A percentile compares a stretch with the other conserved stretches of the same genome.
Conservation (phyloP, 2,888 invertebrate genomes). For the Diarsia brunnea region DNA sequence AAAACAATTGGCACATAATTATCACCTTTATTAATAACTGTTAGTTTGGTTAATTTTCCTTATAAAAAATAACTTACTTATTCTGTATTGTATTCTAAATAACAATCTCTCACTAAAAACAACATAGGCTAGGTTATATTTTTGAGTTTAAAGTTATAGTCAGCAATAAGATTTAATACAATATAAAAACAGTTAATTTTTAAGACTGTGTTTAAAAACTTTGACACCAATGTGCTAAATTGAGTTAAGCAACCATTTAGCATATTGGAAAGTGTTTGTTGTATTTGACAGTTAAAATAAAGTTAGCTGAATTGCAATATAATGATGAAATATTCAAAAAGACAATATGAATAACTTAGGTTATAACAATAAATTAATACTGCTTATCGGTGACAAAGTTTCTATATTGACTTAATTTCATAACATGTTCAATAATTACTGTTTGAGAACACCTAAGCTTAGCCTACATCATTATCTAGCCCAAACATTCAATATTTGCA, state of each 20-base stretch:
- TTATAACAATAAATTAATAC: slow-evolving; percentile 14
- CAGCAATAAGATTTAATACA: neutral
- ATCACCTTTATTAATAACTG: slow-evolving; percentile 4
- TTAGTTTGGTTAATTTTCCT: slow-evolving; percentile 23
- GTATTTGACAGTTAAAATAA: slow-evolving; percentile 19
- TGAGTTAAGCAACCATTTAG: slow-evolving; percentile 9
- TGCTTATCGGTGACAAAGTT: slow-evolving; percentile 40
- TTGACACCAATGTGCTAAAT: slow-evolving; percentile 27
- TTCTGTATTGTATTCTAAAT: neutral
- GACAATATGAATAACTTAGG: neutral
- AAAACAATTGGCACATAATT: neutral
- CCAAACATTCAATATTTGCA: slow-evolving; percentile 70
- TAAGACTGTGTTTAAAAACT: slow-evolving; percentile 2
- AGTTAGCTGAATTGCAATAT: neutral
- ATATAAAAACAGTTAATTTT: neutral
- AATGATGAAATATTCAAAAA: neutral
- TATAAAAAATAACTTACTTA: neutral
- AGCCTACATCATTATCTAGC: slow-evolving; percentile 61
- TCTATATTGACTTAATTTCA: slow-evolving; percentile 48
- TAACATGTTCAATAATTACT: slow-evolving; percentile 46
- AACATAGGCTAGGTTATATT: slow-evolving; percentile 4
- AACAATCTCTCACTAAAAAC: neutral
- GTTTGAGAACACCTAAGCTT: slow-evolving; percentile 50
- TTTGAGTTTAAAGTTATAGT: neutral
- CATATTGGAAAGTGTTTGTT: slow-evolving; percentile 8